Conservation (phyloP, 2,888 invertebrate species). For the Timandra comae region DNA sequence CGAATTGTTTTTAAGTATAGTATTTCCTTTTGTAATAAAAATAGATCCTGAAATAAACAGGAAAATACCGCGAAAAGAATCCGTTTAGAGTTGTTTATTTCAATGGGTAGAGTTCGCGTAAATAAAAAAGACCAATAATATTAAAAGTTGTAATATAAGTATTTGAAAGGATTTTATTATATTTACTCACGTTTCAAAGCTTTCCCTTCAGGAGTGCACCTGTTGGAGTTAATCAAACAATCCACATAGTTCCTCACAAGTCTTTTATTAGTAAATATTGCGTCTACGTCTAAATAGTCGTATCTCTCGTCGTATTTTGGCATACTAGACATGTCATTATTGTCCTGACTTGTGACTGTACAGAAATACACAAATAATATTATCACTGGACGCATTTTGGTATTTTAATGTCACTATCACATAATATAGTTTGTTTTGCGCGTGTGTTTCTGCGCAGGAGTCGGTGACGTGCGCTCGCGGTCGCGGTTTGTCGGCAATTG, state of each 20-base stretch:
- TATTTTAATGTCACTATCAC: constrained; percentile 9
- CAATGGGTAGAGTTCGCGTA: no score
- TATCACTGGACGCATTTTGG: constrained; percentile 51
- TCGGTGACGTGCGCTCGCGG: constrained; percentile 33
- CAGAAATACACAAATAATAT: constrained; percentile 44
- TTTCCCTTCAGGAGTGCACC: constrained; percentile 84
- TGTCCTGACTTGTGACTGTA: constrained; percentile 46
- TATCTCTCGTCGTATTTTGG: constrained; percentile 76
- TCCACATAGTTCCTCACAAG: constrained; percentile 83
- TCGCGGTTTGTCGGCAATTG: constrained; percentile 18
- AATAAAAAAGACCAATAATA: no score
- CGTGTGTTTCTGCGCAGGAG: constrained; percentile 21
- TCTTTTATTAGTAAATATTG: constrained; percentile 81
- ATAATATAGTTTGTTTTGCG: constrained; percentile 1
- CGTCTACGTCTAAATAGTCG: constrained; percentile 83
- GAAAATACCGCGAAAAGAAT: no score
- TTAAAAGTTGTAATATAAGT: no score
- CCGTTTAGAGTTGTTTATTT: no score
- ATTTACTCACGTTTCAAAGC: constrained; percentile 84
- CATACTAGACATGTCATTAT: constrained; percentile 47
- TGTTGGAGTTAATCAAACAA: constrained; percentile 80
- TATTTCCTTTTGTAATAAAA: no score
- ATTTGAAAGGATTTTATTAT: no score
- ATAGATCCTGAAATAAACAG: no score
- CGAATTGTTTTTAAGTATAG: no score